phyloP scores from a whole-genome alignment of 1,140 invertebrate species.

The Pinna nobilis region DNA sequence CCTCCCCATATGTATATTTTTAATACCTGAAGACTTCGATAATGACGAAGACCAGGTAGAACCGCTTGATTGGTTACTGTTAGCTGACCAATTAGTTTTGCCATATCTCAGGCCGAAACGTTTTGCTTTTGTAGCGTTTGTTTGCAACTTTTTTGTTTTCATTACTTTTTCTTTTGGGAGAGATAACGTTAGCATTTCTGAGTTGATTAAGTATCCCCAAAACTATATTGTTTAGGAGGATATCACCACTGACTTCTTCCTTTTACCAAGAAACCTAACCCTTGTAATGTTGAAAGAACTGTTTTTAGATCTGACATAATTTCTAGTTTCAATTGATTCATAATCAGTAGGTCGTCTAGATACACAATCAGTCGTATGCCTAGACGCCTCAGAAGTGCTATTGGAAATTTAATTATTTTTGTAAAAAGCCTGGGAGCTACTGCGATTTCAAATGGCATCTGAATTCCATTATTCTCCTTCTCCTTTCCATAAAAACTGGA shows the following conservation, averaged over 20 bases:
- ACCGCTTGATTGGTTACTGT: conserved; percentile 16
- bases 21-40: conserved; percentile 12
- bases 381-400: conserved; percentile 1
- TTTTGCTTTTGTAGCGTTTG: background rate
- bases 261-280: conserved; percentile 28
- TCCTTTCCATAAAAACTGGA: background rate
- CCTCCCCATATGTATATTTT: background rate
- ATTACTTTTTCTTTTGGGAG: conserved; percentile 5
- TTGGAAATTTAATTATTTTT: conserved; percentile 12
- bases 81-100: conserved; percentile 15
- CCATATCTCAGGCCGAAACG: conserved; percentile 5
- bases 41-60: conserved; percentile 15
- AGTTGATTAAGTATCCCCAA: conserved; percentile 16
- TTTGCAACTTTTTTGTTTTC: background rate
- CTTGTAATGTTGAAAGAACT: background rate
- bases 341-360: too few relatives aligned
- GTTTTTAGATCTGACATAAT: background rate
- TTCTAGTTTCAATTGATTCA: conserved; percentile 21
- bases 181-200: conserved; percentile 7
- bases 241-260: conserved; percentile 13
- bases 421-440: conserved; percentile 16
- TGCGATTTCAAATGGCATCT: background rate
- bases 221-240: conserved; percentile 18
- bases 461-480: background rate
- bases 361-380: conserved; percentile 25